Evolutionary conservation across 2,113 vertebrate genomes (phyloP), one percentile per base, ranked within the genome.

Genomic region (Terrapene triunguis): DNA sequence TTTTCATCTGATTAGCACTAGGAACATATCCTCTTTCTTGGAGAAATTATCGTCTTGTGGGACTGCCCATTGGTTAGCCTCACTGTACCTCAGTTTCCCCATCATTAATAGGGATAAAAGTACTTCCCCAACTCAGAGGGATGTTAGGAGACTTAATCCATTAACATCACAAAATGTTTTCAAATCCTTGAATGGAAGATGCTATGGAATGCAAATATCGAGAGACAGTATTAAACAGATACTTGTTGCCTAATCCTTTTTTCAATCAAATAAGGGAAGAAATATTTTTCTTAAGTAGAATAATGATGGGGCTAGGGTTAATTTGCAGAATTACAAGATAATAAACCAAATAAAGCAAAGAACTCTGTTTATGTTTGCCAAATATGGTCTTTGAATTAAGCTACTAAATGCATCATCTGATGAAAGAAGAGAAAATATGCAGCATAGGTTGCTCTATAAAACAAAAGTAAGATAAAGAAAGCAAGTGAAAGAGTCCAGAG

Each of bases 381-480:
- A 94, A 97, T 96, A 94, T 97, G 84, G 69, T 89, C 90, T 94
- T 93, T 93, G 93, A 89, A 69, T 95, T 89, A 80, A 92, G 93
- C 81, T 74, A 93, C 44, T 47, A 82, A 94, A 76, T 82, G 89
- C 82, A 87, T 95, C 92, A 94, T 83, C 94, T 95, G 90, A 91
- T 76, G 90, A 88, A 48, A 81, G 79, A 96, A 95, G 76, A 84
- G 79, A 95, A 91, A 97, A 92, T 87, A 89, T 59, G 90, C 93
- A 95, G 54, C 81, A 95, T 85, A 89, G 94, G 96, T 97, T 97
- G 95, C 93, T 97, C 92, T 94, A 94, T 93, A 95, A 96, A 96
- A 96, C 8, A 72, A 83, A 92, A 72, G 38, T 38, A 69, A 65
- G 7, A 72, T 72, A 72, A 69, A 69, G 65, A 38, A 38, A 72